Base-by-base conservation (phyloP, 2,888 invertebrate species). In the Caenorhabditis becei region DNA sequence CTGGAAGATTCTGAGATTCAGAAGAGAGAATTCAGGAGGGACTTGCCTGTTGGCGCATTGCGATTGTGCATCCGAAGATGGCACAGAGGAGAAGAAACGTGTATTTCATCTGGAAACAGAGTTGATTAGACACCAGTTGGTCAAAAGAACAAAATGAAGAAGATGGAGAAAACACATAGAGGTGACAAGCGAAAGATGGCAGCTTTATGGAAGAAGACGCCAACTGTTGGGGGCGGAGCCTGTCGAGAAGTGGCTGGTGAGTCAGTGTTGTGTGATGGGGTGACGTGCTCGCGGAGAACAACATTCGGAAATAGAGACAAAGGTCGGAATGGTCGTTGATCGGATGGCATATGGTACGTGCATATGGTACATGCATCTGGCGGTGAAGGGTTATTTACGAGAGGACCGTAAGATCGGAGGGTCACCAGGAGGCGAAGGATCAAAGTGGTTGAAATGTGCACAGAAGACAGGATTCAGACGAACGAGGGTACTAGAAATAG, bases 21-120 rank as follows among this genome's bases (percentile, higher is more conserved):
- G 35, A 35, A 10, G 35, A 7, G n/a, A n/a, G n/a, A 47, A 0
- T 59, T 35, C 3, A 47, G n/a, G n/a, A n/a, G n/a, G n/a, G n/a
- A n/a, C n/a, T 16, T 2, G 83, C 84, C 83, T 85, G 86, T 70
- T 87, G 84, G 62, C 87, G 80, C 82, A 87, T 84, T 14, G 87
- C 87, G 14, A 79, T 11, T 10, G 83, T 26, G 53, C 82, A 59
- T 18, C 84, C 85, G 71, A 86, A 74, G 32, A 87, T 82, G 61
- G 80, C 82, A 47, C 85, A 41, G 23, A 83, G 69, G 24, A 86
- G 77, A 56, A 84, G 54, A 69, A 80, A 49, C 0, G 61, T 8
- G 37, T n/a, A 23, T 44, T 67, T 72, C 71, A 79, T 74, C 66
- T 79, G 67, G 37, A 66, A 79, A 79, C 2, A 18, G 32, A n/a